Conservation (phyloP, 2,797 vertebrate genomes). For the Lepilemur ruficaudatus region DNA sequence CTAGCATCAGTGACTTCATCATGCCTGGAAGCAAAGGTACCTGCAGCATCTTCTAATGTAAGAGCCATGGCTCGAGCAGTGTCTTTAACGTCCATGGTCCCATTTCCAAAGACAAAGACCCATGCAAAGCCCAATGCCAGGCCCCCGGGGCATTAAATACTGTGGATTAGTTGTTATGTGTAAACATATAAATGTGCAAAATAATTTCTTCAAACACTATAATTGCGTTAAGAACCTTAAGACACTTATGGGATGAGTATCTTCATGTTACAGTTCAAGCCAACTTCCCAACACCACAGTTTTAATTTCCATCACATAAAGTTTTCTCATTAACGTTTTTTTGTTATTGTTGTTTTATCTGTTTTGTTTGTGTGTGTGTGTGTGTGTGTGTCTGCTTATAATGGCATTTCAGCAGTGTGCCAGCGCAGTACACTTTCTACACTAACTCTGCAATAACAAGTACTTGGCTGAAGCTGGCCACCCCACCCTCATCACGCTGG, state of each 20-base stretch:
- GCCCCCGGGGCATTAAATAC: background rate
- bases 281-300: background rate
- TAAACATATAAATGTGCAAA: background rate
- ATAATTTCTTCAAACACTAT: background rate
- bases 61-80: background rate
- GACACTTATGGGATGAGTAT: background rate
- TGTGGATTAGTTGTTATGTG: background rate
- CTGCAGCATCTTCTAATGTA: background rate
- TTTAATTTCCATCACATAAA: background rate
- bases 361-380: background rate
- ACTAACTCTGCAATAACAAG: background rate
- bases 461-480: background rate
- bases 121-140: background rate
- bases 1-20: background rate
- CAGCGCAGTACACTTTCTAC: background rate
- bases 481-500: background rate
- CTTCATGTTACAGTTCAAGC: background rate
- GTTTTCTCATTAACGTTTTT: background rate
- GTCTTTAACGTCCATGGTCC: background rate
- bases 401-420: background rate
- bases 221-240: background rate
- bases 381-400: background rate
- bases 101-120: background rate
- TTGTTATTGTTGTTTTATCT: background rate
- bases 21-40: background rate